Conservation (phyloP, 2,888 invertebrate species). For the Coelopa pilipes region DNA sequence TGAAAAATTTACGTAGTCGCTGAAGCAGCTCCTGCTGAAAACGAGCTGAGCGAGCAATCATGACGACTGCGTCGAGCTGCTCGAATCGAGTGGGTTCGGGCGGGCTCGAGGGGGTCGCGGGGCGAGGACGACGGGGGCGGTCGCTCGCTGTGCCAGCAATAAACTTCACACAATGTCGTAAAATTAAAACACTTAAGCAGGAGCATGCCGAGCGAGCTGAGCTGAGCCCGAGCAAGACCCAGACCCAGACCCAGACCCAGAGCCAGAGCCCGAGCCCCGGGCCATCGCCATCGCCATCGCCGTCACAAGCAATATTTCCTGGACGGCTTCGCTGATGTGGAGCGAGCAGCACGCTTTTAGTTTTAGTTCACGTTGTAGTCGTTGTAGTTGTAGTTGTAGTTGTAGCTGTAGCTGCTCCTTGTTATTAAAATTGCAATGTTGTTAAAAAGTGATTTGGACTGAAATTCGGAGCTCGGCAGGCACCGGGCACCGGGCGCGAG, state of each 20-base stretch:
- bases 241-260: conserved; percentile 2
- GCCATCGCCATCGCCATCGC: conserved; percentile 37
- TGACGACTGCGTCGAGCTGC: conserved; percentile 14
- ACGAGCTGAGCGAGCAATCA: conserved; percentile 11
- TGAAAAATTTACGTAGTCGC: conserved; percentile 33
- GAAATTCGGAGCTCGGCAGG: conserved; percentile 37
- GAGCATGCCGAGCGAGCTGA: conserved; percentile 37
- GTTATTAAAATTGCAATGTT: conserved; percentile 56
- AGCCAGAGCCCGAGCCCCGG: conserved; percentile 32
- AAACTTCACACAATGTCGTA: conserved; percentile 64
- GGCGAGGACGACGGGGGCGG: conserved; percentile 51
- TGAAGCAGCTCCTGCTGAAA: not conserved
- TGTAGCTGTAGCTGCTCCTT: conserved; percentile 36
- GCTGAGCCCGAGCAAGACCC: not conserved
- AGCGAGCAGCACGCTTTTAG: too few relatives aligned
- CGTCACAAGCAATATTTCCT: conserved; percentile 26
- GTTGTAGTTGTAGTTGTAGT: conserved; percentile 24
- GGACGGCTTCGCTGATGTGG: not conserved
- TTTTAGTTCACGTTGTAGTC: too few relatives aligned
- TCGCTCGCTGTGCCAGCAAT: conserved; percentile 58
- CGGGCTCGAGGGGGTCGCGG: too few relatives aligned
- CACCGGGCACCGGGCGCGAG: too few relatives aligned
- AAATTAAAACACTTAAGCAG: conserved; percentile 63
- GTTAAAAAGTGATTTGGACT: conserved; percentile 59
- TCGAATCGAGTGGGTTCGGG: too few relatives aligned